phyloP scores from a whole-genome alignment of 1,140 invertebrate genomes.

The Melanaphis sacchari region DNA sequence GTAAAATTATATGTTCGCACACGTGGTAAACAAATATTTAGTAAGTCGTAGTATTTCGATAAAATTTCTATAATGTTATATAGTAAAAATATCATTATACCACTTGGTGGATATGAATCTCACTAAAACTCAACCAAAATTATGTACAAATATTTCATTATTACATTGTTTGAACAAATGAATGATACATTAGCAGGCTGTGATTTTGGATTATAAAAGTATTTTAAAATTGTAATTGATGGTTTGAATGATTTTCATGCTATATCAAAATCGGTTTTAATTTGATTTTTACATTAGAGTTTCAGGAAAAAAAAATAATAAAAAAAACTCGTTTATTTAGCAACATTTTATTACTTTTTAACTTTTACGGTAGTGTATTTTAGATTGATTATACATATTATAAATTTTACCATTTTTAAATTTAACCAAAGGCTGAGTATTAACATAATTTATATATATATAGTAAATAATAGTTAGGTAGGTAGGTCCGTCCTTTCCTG shows the following conservation, averaged over 20 bases:
- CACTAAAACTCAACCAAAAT: not conserved
- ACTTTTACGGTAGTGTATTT: not conserved
- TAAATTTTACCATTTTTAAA: not conserved
- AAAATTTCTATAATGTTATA: not conserved
- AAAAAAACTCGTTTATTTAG: not conserved
- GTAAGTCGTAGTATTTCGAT: not conserved
- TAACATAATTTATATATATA: not conserved
- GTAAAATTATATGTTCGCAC: not conserved
- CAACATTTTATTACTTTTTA: not conserved
- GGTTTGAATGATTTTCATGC: not conserved
- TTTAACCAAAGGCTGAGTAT: constrained; percentile 2
- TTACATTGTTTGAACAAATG: not conserved
- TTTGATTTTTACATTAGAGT: not conserved
- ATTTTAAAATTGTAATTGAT: not conserved
- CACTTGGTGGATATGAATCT: not conserved
- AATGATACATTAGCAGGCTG: constrained; percentile 24
- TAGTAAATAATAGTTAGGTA: not conserved
- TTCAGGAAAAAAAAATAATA: not conserved
- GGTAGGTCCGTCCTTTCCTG: not conserved
- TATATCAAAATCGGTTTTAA: not conserved
- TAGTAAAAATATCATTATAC: not conserved
- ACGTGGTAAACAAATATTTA: not conserved
- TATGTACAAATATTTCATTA: constrained; percentile 26
- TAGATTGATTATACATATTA: not conserved
- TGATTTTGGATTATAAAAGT: constrained; percentile 34